phyloP scores from a whole-genome alignment of 1,140 invertebrate genomes.

The Euglossa dilemma region DNA sequence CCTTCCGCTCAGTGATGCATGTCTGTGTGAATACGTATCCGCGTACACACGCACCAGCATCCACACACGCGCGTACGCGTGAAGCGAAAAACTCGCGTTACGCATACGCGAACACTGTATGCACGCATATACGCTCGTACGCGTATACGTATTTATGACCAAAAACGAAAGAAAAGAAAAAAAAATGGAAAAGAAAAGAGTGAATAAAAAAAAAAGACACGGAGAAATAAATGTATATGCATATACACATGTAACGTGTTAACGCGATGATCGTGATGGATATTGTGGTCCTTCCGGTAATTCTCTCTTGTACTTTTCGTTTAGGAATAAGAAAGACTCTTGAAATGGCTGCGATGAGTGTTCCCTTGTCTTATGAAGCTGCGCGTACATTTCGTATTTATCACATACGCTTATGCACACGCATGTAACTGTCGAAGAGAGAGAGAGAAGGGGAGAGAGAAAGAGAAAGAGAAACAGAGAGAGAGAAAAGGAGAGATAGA shows the following conservation, averaged over 20 bases:
- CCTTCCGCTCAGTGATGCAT: constrained; percentile 21
- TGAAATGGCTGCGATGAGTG: background rate
- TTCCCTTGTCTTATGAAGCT: constrained; percentile 33
- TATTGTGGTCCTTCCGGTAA: background rate
- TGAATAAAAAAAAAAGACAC: background rate
- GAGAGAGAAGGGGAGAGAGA: background rate
- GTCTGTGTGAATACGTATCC: constrained; percentile 33
- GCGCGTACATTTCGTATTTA: background rate
- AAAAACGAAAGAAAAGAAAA: background rate
- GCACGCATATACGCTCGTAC: background rate
- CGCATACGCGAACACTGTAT: constrained; percentile 25
- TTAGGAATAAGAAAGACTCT: background rate
- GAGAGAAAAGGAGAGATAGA: constrained; percentile 33
- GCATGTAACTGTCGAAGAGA: background rate
- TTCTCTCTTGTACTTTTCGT: background rate
- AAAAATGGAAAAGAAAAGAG: background rate
- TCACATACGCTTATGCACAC: background rate
- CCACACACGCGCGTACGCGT: constrained; percentile 4
- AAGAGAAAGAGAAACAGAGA: background rate
- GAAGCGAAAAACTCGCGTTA: constrained; percentile 22
- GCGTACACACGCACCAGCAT: background rate
- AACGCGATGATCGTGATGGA: background rate
- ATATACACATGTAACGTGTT: constrained; percentile 8
- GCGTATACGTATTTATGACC: background rate
- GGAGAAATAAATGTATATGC: constrained; percentile 3